Evolutionary conservation across 2,113 vertebrate species (phyloP), one percentile per base, ranked within the genome.

Genomic region (Typhlomys cinereus): DNA sequence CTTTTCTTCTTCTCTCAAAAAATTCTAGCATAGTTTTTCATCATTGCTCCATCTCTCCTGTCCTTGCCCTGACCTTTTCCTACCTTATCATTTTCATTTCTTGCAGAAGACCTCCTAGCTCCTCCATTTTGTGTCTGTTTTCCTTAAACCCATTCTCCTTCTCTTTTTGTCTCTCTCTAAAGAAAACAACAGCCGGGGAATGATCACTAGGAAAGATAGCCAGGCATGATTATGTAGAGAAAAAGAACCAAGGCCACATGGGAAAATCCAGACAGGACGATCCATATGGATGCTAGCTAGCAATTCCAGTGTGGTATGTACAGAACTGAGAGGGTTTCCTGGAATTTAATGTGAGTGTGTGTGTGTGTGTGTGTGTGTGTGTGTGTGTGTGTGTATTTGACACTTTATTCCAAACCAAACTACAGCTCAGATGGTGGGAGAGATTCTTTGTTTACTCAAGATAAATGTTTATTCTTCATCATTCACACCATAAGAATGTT

Each of bases 401-500:
- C 79, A 85, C 70, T 80, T 88, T n/a, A 83, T n/a, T 61, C 41
- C 48, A 73, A 34, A 92, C 64, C 52, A 71, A 31, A 66, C 61
- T 81, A 64, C 21, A 52, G 8, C 69, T 64, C 71, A 89, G 57
- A 91, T 84, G 87, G 46, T 15, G 11, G 76, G 89, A 82, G 64
- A 90, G 78, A 59, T 34, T 81, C 46, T 52, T 85, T 70, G 17
- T 66, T 92, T 93, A 64, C 54, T 86, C 89, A 64, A 91, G 64
- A 74, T 11, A 36, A 62, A 85, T 79, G 78, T 57, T 88, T 61
- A 88, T 41, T 59, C 29, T 64, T 73, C 74, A 64, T 86, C 64
- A 50, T 80, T 93, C 2, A 5, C 20, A 90, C 74, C 74, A 69
- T 3, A 74, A 89, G 10, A 74, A 52, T 44, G 34, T 12, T 59